Evolutionary conservation across 2,113 vertebrate species (phyloP).

Genomic region (Arizona elegans): DNA sequence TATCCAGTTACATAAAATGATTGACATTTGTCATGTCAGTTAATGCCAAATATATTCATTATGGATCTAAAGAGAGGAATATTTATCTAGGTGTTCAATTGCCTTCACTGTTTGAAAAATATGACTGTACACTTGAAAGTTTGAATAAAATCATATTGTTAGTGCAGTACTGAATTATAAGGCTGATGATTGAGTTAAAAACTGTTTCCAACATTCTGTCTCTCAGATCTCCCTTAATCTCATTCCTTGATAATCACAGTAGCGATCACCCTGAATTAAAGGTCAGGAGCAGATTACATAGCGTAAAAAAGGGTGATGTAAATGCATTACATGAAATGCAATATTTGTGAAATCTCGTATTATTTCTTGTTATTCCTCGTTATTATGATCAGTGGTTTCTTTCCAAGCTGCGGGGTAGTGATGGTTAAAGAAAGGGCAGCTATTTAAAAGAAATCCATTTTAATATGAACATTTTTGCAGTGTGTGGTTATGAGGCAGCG

Average conservation of each 20-base stretch:
- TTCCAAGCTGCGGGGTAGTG: conserved; percentile 28
- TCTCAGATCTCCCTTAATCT: not conserved
- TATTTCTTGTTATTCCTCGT: conserved; percentile 39
- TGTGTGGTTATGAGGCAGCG: conserved; percentile 54
- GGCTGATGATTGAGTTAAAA: not conserved
- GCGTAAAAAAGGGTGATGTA: not conserved
- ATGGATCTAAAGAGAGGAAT: not conserved
- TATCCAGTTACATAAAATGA: not conserved
- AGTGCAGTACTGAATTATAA: not conserved
- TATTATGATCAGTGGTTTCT: conserved; percentile 14
- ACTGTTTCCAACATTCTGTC: not conserved
- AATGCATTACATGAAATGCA: not conserved
- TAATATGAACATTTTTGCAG: conserved; percentile 56
- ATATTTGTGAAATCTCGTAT: not conserved
- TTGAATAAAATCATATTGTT: not conserved
- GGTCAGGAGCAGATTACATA: not conserved
- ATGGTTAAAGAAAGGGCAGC: conserved; percentile 44
- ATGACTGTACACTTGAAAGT: not conserved
- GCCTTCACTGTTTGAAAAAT: not conserved
- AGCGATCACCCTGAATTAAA: not conserved
- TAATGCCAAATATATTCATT: not conserved
- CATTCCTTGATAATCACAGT: not conserved
- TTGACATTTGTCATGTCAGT: not conserved
- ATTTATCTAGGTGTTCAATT: not conserved
- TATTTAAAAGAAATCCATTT: conserved; percentile 68